phyloP scores from a whole-genome alignment of 2,113 vertebrate genomes.

The Ailuropoda melanoleuca region DNA sequence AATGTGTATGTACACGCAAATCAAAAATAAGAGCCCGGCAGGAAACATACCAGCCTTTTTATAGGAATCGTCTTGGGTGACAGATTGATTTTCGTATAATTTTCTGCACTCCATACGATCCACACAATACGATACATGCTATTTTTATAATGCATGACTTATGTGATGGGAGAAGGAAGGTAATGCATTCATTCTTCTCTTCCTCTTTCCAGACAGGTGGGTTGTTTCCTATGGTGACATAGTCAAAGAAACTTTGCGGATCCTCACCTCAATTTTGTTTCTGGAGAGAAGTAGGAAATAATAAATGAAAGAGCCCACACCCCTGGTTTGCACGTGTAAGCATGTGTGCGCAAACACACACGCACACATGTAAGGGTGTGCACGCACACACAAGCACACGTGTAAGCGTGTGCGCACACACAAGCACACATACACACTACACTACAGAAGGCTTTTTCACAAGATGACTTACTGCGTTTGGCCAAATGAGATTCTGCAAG shows the following conservation, averaged over 20 bases:
- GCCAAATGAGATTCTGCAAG: background rate
- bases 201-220: background rate
- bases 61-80: background rate
- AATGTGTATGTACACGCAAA: background rate
- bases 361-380: too few species aligned
- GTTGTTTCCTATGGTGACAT: background rate
- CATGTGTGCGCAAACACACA: accelerated
- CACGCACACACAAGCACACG: too few species aligned
- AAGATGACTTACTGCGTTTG: background rate
- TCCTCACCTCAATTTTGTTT: background rate
- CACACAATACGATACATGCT: background rate
- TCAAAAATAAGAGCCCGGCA: background rate
- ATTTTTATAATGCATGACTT: background rate
- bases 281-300: background rate
- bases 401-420: too few species aligned
- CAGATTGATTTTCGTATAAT: background rate
- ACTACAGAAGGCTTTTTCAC: background rate
- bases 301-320: background rate
- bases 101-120: background rate
- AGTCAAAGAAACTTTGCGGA: background rate
- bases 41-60: background rate
- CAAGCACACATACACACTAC: too few species aligned
- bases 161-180: background rate
- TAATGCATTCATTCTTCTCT: accelerated
- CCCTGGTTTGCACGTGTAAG: background rate